A percentile compares a stretch with the other conserved stretches of the same genome.
phyloP scores from a whole-genome alignment of 2,888 invertebrate genomes.

The Bursaphelenchus okinawaensis region DNA sequence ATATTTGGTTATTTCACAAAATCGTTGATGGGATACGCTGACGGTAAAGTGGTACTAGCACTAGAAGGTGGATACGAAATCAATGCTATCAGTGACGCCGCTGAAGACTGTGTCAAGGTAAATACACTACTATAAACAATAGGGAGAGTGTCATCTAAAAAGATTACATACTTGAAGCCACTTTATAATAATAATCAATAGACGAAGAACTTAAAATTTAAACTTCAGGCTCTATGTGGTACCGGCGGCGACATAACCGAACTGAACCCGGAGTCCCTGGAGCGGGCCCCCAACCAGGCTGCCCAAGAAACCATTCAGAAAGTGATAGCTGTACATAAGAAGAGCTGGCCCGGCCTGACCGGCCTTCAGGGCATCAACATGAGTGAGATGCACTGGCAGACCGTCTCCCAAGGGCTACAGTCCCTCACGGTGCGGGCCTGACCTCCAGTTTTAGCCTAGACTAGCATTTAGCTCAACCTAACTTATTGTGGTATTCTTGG shows the following conservation, averaged over 20 bases:
- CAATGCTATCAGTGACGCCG: conserved; percentile 90
- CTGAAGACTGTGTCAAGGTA: conserved; percentile 89
- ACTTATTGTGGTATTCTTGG: neutral
- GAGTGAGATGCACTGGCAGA: conserved; percentile 47
- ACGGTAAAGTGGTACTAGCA: conserved; percentile 51
- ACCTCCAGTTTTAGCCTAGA: neutral
- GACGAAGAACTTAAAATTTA: neutral
- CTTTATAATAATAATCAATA: too few species aligned
- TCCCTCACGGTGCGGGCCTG: conserved; percentile 27
- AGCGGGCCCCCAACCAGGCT: conserved; percentile 36
- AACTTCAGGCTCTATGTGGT: conserved; percentile 32
- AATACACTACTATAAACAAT: conserved; percentile 31
- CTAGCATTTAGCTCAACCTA: neutral
- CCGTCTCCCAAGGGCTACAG: conserved; percentile 36
- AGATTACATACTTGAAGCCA: too few species aligned
- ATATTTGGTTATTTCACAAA: conserved; percentile 80
- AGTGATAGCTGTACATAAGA: conserved; percentile 57
- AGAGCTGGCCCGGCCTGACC: conserved; percentile 50
- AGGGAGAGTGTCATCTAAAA: too few species aligned
- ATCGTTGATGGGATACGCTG: conserved; percentile 78
- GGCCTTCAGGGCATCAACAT: conserved; percentile 44
- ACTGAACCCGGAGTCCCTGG: conserved; percentile 37
- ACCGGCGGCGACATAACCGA: conserved; percentile 31
- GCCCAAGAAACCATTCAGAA: conserved; percentile 55
- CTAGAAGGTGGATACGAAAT: conserved; percentile 75